Evolutionary conservation across 2,113 vertebrate genomes (phyloP).

Genomic region (Pollachius pollachius): DNA sequence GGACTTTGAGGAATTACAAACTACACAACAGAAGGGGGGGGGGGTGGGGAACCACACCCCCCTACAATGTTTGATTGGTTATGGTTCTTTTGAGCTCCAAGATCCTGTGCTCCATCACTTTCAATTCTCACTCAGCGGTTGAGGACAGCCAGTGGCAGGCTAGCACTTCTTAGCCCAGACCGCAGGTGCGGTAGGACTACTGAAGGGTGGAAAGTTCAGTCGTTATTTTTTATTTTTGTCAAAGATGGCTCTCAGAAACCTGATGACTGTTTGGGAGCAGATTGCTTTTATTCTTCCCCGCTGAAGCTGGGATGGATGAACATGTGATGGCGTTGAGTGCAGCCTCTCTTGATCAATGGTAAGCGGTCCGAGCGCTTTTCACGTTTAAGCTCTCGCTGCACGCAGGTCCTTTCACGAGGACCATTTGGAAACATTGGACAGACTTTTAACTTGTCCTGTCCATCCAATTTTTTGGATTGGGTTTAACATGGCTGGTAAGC

Average conservation of each 20-base stretch:
- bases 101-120: constrained; percentile 3
- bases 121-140: constrained; percentile 14
- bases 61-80: constrained; percentile 14
- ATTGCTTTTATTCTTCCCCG: not conserved
- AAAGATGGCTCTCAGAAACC: constrained; percentile 3
- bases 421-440: not conserved
- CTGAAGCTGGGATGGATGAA: not conserved
- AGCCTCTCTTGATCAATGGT: not conserved
- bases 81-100: too few relatives aligned
- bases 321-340: not conserved
- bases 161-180: constrained; percentile 18
- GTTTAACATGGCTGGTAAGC: not conserved
- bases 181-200: not conserved
- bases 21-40: too few relatives aligned
- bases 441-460: not conserved
- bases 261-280: not conserved
- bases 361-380: not conserved
- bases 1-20: too few relatives aligned
- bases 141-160: constrained; percentile 17
- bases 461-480: not conserved
- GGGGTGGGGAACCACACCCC: too few relatives aligned
- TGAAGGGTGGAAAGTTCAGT: not conserved
- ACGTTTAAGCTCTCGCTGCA: not conserved
- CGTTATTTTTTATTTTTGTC: not conserved
- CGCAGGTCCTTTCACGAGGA: not conserved